These are phyloP conservation scores for Solenodon paradoxus DNA, from an alignment of 2,113 vertebrate species.

Conservation along the genomic window DNA sequence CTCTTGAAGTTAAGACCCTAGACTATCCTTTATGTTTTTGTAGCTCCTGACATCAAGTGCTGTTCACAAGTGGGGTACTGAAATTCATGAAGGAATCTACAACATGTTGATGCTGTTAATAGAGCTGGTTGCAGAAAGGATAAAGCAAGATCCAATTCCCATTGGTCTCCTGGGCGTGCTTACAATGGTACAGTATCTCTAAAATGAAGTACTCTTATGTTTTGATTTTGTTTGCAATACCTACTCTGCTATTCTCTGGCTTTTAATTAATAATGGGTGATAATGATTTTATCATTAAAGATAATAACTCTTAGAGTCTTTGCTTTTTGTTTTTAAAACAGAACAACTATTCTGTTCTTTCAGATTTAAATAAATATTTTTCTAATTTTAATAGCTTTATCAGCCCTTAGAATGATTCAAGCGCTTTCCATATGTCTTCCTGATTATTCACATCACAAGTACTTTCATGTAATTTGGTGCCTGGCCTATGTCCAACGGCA, in stretches of 20 bases:
- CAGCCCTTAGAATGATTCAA: neutral
- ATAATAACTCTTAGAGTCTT: neutral
- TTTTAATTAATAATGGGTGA: neutral
- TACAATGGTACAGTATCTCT: conserved; percentile 89
- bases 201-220: conserved; percentile 33
- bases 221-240: conserved; percentile 46
- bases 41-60: conserved; percentile 97
- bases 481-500: neutral
- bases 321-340: conserved; percentile 44
- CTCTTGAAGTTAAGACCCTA: neutral
- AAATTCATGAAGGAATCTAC: conserved; percentile 99
- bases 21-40: neutral
- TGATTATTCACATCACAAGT: neutral
- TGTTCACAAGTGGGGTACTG: conserved; percentile 99
- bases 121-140: conserved; percentile 95
- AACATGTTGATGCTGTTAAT: conserved; percentile 99
- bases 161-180: conserved; percentile 93
- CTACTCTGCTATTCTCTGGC: neutral
- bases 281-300: neutral
- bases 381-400: neutral
- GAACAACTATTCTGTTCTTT: neutral
- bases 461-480: neutral
- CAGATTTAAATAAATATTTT: neutral
- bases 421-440: neutral
- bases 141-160: conserved; percentile 96